Percentiles rank a stretch among this genome's conserved stretches.
Evolutionary conservation across 2,888 invertebrate genomes (phyloP).

Genomic region (Phania funesta): DNA sequence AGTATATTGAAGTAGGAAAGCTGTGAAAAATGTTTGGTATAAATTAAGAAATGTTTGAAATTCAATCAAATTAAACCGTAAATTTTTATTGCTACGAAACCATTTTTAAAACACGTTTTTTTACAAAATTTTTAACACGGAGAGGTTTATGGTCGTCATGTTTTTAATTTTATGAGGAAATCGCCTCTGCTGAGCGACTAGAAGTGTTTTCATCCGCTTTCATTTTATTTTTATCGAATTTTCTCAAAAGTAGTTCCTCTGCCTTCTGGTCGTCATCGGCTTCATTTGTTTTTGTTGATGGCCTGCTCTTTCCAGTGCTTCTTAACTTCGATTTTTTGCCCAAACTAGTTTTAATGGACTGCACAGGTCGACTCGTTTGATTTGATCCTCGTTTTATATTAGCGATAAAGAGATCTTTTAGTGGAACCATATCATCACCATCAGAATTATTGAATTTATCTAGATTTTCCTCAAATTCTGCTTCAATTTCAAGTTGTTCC

Average conservation of each 20-base stretch:
- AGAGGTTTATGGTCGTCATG: slow-evolving; percentile 24
- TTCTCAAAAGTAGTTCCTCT: neutral
- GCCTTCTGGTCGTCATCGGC: neutral
- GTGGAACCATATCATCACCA: neutral
- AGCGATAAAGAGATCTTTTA: neutral
- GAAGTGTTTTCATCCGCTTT: neutral
- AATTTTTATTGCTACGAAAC: neutral
- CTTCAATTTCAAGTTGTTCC: slow-evolving; percentile 52
- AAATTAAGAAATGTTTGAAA: too few relatives aligned
- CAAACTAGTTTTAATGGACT: slow-evolving; percentile 34
- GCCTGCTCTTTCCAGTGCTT: neutral
- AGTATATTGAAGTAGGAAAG: too few relatives aligned
- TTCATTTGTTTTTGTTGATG: neutral
- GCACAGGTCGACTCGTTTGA: slow-evolving; percentile 26
- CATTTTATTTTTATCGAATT: neutral
- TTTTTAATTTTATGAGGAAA: neutral
- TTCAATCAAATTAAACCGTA: neutral
- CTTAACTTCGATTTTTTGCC: slow-evolving; percentile 37
- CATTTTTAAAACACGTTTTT: neutral
- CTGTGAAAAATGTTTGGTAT: too few relatives aligned
- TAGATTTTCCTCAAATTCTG: slow-evolving; percentile 41
- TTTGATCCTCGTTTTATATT: neutral
- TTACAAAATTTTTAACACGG: slow-evolving; percentile 13
- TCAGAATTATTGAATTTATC: neutral
- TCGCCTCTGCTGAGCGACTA: too few relatives aligned